Percentiles rank a stretch among this genome's conserved stretches.
Conservation (phyloP, 2,113 vertebrate genomes). For the Leucopsar rothschildi region DNA sequence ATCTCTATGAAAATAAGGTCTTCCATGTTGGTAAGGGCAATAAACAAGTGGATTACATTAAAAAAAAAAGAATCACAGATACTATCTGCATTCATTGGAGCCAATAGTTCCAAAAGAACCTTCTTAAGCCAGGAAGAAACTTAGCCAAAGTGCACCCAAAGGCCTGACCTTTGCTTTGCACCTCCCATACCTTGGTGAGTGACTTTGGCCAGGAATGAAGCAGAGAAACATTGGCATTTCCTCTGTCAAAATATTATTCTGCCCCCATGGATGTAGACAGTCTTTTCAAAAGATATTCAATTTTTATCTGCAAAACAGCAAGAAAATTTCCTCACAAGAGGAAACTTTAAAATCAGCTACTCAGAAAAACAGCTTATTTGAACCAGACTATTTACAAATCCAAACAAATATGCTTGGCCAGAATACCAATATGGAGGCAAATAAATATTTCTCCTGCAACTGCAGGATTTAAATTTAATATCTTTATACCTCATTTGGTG, state of each 20-base stretch:
- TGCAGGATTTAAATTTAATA: neutral
- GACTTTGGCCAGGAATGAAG: conserved; percentile 15
- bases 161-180: neutral
- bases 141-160: conserved; percentile 8
- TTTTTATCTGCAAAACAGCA: conserved; percentile 62
- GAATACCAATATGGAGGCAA: conserved; percentile 14
- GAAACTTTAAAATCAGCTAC: conserved; percentile 29
- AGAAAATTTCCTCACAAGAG: conserved; percentile 44
- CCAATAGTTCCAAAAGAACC: neutral
- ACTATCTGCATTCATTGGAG: neutral
- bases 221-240: conserved; percentile 42
- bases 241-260: conserved; percentile 63
- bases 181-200: conserved; percentile 39
- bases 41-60: neutral
- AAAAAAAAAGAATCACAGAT: neutral
- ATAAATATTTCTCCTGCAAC: conserved; percentile 2
- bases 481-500: neutral
- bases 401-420: conserved; percentile 21
- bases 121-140: neutral
- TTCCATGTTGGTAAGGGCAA: neutral
- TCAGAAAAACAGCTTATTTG: conserved; percentile 20
- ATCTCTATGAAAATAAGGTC: neutral
- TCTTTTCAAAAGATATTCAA: conserved; percentile 47
- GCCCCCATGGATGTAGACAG: conserved; percentile 7
- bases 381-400: conserved; percentile 27